Evolutionary conservation across 2,888 invertebrate species (phyloP), one percentile per base, ranked within the genome.

Genomic region (Smittia aterrima): DNA sequence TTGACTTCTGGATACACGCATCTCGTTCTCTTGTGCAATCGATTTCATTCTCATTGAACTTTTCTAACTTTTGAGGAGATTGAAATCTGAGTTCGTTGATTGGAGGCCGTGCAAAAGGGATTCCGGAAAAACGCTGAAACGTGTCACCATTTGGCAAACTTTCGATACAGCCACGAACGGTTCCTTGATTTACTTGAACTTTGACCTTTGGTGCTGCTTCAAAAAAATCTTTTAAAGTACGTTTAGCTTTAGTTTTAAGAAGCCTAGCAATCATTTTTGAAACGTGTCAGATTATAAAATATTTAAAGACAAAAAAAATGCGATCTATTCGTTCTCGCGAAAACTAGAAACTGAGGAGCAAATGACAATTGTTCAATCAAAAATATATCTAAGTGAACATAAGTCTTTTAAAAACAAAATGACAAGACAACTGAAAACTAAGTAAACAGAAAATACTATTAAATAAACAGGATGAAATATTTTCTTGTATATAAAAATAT

Each of bases 101-200:
- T n/a, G 87, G 87, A 20, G 87, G 85, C 84, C n/a, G 84, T 0
- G 87, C 87, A 77, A 86, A 87, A 0, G 87, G 87, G 64, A 87
- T 84, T 1, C 87, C 85, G 76, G 84, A 83, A 77, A 86, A 87
- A 22, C 81, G 81, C 76, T 80, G 83, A 77, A 83, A 87, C 38
- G 81, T 74, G 64, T 80, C 77, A 4, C 84, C 82, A 77, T 82
- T 83, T 0, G 79, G 78, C 53, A 84, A 82, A 66, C 79, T 79
- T 9, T 79, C 77, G 71, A 82, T 76, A 71, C 80, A 79, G 0
- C 87, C 87, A 75, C 82, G 80, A 64, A 87, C 78, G 77, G 83
- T 83, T 1, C 87, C 87, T 74, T 85, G 83, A 58, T 79, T 80
- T 7, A 84, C 81, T 40, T 24, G 27, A 22, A 73, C 25, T 73